Base-by-base conservation (phyloP, 2,797 vertebrate species). In the Scolopax bukidnonensis region DNA sequence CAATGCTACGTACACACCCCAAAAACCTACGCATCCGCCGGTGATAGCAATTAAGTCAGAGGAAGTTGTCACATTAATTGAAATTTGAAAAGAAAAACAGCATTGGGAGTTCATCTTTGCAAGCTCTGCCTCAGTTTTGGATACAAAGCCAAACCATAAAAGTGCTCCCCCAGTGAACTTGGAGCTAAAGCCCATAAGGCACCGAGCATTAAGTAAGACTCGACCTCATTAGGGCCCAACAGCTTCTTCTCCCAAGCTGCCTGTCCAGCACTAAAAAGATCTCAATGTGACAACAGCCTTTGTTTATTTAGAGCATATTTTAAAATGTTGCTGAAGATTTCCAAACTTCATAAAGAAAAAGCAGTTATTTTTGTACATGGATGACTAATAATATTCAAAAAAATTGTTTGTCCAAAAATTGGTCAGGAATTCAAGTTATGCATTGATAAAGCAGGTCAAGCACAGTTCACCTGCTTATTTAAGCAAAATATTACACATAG, bases 391-490 rank as follows among this genome's bases (percentile, higher is more conserved):
- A 56, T 81, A 64, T 84, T 48, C 73, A 60, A 85, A 89, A 93
- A 84, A 28, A 19, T 10, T 86, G 36, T 73, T 87, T 88, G 93
- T 67, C 93, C 89, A 87, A 95, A 96, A 85, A 69, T 13, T 10
- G 80, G 91, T 87, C 70, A 97, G 89, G 96, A 98, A 98, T 98
- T 97, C 81, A 90, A 97, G 93, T 70, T 90, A 97, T 93, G 94
- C 88, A 76, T 94, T 95, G 89, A 96, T 93, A 84, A 92, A 84
- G 69, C 36, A 68, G 96, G 96, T 98, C 96, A 97, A 73, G 86
- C 57, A 75, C 7, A 97, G 97, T 97, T 98, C 97, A 96, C 91
- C 92, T 95, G 89, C 92, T 97, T 89, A 27, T 81, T 97, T 96
- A 91, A 94, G 93, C 54, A 89, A 89, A 90, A 45, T 38, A 61